Evolutionary conservation across 2,797 vertebrate genomes (phyloP).

Genomic region (Enteromius paludinosus): DNA sequence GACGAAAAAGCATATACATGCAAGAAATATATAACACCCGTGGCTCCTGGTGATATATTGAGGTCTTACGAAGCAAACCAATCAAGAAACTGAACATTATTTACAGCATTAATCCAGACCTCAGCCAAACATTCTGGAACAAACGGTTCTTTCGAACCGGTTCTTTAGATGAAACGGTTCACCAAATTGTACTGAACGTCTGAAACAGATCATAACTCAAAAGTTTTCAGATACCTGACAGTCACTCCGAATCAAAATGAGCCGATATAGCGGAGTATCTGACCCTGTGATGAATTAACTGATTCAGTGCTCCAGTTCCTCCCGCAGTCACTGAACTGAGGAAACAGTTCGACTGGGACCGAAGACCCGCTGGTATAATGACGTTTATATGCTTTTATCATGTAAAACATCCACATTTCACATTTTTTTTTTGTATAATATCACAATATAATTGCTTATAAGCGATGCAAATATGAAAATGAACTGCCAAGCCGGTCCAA

Average conservation of each 20-base stretch:
- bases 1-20: not conserved
- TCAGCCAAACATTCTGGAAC: no score
- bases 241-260: not conserved
- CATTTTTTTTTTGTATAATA: not conserved
- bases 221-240: not conserved
- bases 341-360: not conserved
- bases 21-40: not conserved
- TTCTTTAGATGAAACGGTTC: not conserved
- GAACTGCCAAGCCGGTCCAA: not conserved
- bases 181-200: not conserved
- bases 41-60: not conserved
- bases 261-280: not conserved
- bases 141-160: not conserved
- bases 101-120: not conserved
- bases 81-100: not conserved
- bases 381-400: not conserved
- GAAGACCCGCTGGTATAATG: not conserved
- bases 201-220: not conserved
- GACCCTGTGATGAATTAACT: not conserved
- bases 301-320: not conserved
- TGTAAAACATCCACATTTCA: not conserved
- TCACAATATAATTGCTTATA: not conserved
- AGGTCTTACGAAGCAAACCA: not conserved
- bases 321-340: not conserved
- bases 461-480: not conserved